Evolutionary conservation across 2,797 vertebrate species (phyloP), one percentile per base, ranked within the genome.

Genomic region (Eulemur albifrons): DNA sequence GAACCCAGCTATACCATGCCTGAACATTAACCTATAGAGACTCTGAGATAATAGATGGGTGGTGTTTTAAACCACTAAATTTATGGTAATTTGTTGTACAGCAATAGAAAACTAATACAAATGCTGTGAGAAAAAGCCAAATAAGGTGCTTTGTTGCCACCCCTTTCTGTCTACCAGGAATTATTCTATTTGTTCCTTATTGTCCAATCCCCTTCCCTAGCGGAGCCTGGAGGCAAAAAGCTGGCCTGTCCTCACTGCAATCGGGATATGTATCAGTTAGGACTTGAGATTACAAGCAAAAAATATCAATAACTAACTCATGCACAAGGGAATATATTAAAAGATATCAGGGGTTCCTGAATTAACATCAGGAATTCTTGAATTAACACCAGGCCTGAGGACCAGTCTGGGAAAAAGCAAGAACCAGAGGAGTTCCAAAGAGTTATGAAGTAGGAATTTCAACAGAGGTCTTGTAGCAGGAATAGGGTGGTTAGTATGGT

Each of bases 31-130:
- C 27, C 72, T 75, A 32, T 5, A 81, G 45, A 72, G 54, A 84
- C 21, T 30, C 32, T 25, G 65, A 83, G 69, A 45, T 57, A 50
- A 73, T 20, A 73, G 80, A 14, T 52, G 18, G 6, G 13, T 20
- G 6, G 76, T 93, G 32, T 82, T 90, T 81, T 35, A 88, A 95
- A 30, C 54, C 17, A 40, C 43, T 63, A 38, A 23, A 32, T 70
- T 35, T 70, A 50, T 27, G 50, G 21, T 45, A n/a, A 90, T 84
- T 88, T 81, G 40, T 61, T 88, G 30, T 32, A 17, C 54, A 59
- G 15, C 54, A n/a, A n/a, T 59, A 57, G 65, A 94, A 94, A 93
- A 92, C 15, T 61, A 92, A 87, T 59, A 59, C 57, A 59, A 59
- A 84, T 54, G 48, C 72, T 67, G 32, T 43, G 70, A 90, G 73